Conservation (phyloP, 2,113 vertebrate genomes). For the Siniperca knerii region DNA sequence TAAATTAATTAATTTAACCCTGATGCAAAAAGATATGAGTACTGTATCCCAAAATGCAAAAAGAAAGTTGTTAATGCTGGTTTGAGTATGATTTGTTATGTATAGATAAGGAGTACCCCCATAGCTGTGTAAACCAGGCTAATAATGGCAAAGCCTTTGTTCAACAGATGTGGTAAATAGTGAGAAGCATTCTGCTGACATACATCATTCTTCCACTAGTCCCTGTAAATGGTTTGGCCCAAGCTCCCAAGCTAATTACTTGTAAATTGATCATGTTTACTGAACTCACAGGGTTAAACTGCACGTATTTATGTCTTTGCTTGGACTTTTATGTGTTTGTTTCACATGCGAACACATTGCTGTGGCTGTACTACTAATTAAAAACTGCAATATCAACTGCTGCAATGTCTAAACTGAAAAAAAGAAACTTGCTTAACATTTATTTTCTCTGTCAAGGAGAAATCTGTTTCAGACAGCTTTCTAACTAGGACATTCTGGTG, state of each 20-base stretch:
- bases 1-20: background rate
- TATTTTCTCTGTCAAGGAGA: constrained; percentile 14
- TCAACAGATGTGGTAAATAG: constrained; percentile 19
- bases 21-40: background rate
- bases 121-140: constrained; percentile 4
- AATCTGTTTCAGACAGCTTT: constrained; percentile 34
- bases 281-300: background rate
- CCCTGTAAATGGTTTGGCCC: constrained; percentile 4
- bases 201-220: constrained; percentile 9
- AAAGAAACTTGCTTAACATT: background rate
- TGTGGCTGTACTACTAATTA: background rate
- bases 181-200: constrained; percentile 12
- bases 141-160: constrained; percentile 5
- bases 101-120: background rate
- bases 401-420: constrained; percentile 7
- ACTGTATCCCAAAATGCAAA: background rate
- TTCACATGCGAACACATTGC: background rate
- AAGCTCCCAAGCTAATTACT: constrained; percentile 14
- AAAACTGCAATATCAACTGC: constrained; percentile 1
- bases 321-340: background rate
- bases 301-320: background rate
- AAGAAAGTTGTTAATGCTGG: background rate
- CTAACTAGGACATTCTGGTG: constrained; percentile 34
- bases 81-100: background rate
- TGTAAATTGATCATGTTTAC: constrained; percentile 22